phyloP scores from a whole-genome alignment of 2,113 vertebrate genomes.

The Dromiciops gliroides region DNA sequence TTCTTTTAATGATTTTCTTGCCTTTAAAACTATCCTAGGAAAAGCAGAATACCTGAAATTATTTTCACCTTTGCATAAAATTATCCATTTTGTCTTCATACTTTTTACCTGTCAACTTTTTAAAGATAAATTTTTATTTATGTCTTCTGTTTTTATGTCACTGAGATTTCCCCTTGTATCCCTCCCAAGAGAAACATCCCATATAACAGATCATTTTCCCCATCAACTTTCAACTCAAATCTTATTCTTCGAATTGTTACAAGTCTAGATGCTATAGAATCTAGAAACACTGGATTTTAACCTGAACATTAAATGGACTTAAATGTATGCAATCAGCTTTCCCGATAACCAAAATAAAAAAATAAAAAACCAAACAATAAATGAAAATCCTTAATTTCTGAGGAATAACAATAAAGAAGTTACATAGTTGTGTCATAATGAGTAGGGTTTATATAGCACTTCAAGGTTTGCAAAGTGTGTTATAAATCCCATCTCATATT shows the following conservation, averaged over 20 bases:
- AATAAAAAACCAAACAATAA: background rate
- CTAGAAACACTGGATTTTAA: background rate
- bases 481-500: background rate
- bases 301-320: background rate
- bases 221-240: background rate
- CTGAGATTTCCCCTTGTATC: background rate
- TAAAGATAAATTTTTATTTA: background rate
- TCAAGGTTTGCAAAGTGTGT: background rate
- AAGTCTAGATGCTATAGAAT: background rate
- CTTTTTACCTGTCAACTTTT: background rate
- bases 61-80: background rate
- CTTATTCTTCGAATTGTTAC: background rate
- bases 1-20: background rate
- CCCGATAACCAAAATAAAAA: background rate
- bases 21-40: constrained; percentile 34
- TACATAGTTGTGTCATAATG: background rate
- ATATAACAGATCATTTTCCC: background rate
- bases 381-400: background rate
- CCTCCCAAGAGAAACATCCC: background rate
- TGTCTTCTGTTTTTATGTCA: background rate
- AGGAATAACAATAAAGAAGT: background rate
- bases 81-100: background rate
- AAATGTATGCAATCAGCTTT: background rate
- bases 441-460: background rate
- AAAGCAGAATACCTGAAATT: constrained; percentile 1